These are phyloP conservation scores for Microplitis demolitor DNA, from an alignment of 1,140 invertebrate genomes.

Conservation along the genomic window DNA sequence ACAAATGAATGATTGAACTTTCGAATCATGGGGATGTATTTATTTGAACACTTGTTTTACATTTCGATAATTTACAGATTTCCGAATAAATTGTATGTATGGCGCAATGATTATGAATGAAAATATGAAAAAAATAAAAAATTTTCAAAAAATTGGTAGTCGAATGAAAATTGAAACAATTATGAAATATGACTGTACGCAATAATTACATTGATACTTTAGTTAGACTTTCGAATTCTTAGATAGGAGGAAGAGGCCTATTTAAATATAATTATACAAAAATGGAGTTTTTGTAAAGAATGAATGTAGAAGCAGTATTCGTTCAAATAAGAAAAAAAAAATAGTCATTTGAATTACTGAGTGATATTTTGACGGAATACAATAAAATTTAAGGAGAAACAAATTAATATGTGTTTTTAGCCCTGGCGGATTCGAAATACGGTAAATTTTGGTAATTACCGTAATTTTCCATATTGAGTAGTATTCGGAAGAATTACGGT, in stretches of 20 bases:
- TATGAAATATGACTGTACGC: constrained; percentile 4
- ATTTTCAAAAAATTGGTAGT: background rate
- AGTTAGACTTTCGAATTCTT: constrained; percentile 52
- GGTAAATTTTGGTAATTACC: no score
- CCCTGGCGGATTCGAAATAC: no score
- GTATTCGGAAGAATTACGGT: no score
- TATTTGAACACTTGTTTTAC: no score
- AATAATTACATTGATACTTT: constrained; percentile 40
- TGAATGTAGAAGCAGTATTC: constrained; percentile 12
- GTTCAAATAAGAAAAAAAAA: background rate
- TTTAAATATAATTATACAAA: constrained; percentile 27
- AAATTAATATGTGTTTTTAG: background rate
- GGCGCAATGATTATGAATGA: background rate
- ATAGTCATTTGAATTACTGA: no score
- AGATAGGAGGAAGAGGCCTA: constrained; percentile 52
- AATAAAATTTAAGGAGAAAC: no score
- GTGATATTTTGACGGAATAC: no score
- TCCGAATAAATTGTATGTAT: no score
- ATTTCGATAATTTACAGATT: no score
- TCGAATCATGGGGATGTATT: no score
- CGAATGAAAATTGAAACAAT: constrained; percentile 12
- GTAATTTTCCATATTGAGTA: no score
- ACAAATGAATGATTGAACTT: no score
- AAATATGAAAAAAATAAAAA: background rate
- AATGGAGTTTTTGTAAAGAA: background rate